Evolutionary conservation across 2,797 vertebrate genomes (phyloP).

Genomic region (Alcedo atthis): DNA sequence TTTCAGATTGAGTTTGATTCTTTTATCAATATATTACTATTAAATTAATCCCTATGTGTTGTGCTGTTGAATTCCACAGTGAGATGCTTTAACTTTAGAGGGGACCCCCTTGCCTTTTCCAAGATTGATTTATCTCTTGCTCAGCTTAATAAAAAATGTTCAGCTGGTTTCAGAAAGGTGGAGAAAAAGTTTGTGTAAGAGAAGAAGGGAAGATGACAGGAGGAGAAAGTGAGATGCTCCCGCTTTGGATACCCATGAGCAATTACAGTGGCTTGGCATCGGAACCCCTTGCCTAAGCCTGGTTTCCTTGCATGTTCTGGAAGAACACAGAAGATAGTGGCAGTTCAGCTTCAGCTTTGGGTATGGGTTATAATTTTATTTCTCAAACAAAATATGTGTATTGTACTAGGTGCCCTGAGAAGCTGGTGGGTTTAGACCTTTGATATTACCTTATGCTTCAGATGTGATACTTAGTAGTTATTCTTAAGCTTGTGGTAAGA

Average conservation of each 20-base stretch:
- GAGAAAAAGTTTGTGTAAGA: not conserved
- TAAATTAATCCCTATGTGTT: not conserved
- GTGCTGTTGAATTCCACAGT: not conserved
- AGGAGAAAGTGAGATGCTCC: not conserved
- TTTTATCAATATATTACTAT: not conserved
- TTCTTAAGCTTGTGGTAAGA: not conserved
- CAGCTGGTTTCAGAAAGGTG: not conserved
- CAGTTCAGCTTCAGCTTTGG: not conserved
- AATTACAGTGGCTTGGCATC: not conserved
- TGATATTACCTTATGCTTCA: not conserved
- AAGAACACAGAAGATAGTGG: not conserved
- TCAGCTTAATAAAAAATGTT: not conserved
- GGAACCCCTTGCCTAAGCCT: not conserved
- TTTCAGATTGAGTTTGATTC: not conserved
- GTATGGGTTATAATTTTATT: not conserved
- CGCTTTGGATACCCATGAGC: not conserved
- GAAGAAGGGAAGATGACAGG: not conserved
- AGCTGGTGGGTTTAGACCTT: not conserved
- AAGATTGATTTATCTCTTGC: not conserved
- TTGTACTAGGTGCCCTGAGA: not conserved
- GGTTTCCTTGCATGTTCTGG: not conserved
- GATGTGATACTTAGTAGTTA: not conserved
- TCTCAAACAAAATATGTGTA: not conserved
- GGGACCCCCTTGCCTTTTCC: not conserved
- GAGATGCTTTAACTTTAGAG: not conserved